Evolutionary conservation across 1,140 invertebrate species (phyloP), one percentile per base, ranked within the genome.

Genomic region (Drosophila busckii): DNA sequence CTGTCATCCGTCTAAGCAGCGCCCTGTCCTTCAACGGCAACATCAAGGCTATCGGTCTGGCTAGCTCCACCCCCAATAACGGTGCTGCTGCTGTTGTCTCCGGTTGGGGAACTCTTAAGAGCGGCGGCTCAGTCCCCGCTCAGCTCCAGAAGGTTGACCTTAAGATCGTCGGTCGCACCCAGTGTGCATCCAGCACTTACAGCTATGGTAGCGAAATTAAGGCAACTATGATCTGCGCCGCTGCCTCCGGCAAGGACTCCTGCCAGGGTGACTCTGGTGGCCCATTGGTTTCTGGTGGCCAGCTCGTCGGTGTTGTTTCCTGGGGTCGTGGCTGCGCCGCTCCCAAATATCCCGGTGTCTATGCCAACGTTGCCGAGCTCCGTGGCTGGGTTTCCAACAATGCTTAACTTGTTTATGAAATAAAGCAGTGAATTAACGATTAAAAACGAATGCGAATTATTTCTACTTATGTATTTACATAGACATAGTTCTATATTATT

Each of bases 321-420:
- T 60, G 31, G 31, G 10, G 45, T n/a, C 4, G 29, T 2, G 23
- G 7, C 0, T 70, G 67, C 7, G 46, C 29, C 2, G 9, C 22
- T 2, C 26, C 44, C 0, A 23, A 23, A 9, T 23, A 31, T 13
- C 53, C 67, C 0, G 50, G 48, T n/a, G 8, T 60, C 0, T 70
- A 37, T 5, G 12, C 54, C 4, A 32, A 65, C 35, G 28, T 70
- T 7, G 8, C 54, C 0, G 0, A 5, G 10, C 15, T 55, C 2
- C 15, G 20, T 3, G 0, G 9, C 3, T 70, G 68, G 68, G 50
- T 70, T 32, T n/a, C n/a, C n/a, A n/a, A n/a, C n/a, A n/a, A n/a
- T n/a, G n/a, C n/a, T n/a, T n/a, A n/a, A n/a, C n/a, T n/a, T n/a
- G n/a, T n/a, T n/a, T n/a, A n/a, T n/a, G n/a, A n/a, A n/a, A n/a